Conservation (phyloP, 2,888 invertebrate genomes). For the Alsophila aescularia region DNA sequence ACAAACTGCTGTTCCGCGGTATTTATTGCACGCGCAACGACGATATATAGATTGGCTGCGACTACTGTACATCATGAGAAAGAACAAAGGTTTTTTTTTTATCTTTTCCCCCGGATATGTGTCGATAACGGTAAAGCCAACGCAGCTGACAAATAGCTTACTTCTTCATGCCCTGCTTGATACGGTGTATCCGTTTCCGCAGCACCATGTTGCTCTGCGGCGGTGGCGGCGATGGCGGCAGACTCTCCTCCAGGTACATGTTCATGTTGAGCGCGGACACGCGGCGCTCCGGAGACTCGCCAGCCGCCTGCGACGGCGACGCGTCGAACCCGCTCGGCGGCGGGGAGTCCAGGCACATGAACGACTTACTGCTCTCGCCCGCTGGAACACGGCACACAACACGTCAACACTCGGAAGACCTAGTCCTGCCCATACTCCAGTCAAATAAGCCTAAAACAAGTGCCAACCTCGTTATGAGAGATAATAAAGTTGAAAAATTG, state of each 20-base stretch:
- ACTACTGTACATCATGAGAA: too few species aligned
- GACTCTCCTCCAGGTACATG: slow-evolving; percentile 75
- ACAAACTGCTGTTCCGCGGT: too few species aligned
- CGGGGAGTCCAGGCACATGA: slow-evolving; percentile 84
- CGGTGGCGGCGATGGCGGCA: slow-evolving; percentile 85
- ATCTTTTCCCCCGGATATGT: too few species aligned
- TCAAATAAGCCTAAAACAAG: too few species aligned
- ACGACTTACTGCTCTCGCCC: slow-evolving; percentile 83
- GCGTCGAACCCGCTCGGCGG: slow-evolving; percentile 82
- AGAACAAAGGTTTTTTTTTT: too few species aligned
- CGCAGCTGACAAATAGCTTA: slow-evolving; percentile 48
- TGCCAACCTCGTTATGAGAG: too few species aligned
- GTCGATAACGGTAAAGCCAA: neutral
- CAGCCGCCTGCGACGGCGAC: slow-evolving; percentile 79
- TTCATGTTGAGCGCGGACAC: slow-evolving; percentile 68
- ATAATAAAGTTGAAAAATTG: too few species aligned
- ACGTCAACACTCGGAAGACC: too few species aligned
- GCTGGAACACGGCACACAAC: too few species aligned
- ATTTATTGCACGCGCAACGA: too few species aligned
- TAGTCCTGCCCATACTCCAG: too few species aligned
- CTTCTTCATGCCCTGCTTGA: slow-evolving; percentile 95
- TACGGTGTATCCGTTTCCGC: slow-evolving; percentile 93
- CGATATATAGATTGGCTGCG: too few species aligned
- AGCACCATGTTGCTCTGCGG: slow-evolving; percentile 94
- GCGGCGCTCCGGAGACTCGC: slow-evolving; percentile 72